phyloP scores from a whole-genome alignment of 92 coral and sea anemone genomes.

The Metridium senile region DNA sequence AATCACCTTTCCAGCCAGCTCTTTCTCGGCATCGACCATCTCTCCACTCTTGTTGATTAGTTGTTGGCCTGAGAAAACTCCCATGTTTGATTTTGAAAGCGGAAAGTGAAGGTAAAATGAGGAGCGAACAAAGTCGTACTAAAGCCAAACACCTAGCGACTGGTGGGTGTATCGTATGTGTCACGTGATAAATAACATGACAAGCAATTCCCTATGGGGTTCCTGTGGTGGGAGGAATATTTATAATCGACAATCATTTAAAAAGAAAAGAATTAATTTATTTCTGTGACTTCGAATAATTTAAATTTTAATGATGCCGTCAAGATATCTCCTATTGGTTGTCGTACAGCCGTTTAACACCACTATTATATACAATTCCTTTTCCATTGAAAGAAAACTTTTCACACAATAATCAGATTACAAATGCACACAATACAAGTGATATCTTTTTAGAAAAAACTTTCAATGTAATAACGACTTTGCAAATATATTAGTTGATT shows the following conservation, averaged over 20 bases:
- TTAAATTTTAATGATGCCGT: too few species aligned
- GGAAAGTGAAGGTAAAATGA: not conserved
- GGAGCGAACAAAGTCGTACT: not conserved
- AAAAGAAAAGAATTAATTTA: too few species aligned
- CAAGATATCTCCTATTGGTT: too few species aligned
- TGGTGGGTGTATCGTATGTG: not conserved
- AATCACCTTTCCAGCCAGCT: conserved; percentile 15
- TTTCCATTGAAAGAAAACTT: too few species aligned
- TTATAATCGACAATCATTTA: conserved; percentile 1
- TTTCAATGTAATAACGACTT: too few species aligned
- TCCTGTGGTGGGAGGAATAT: conserved; percentile 32
- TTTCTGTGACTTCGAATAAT: too few species aligned
- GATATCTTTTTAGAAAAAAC: too few species aligned
- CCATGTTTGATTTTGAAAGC: conserved; percentile 18
- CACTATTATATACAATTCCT: too few species aligned
- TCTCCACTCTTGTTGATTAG: not conserved
- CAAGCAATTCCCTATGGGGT: conserved; percentile 12
- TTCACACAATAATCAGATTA: too few species aligned
- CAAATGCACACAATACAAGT: too few species aligned
- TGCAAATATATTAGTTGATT: too few species aligned
- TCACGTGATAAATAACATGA: not conserved
- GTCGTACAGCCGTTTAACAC: too few species aligned
- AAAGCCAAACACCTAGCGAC: not conserved
- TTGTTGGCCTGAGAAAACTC: conserved; percentile 14
- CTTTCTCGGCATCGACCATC: not conserved